A percentile compares a stretch with the other conserved stretches of the same genome.
Conservation (phyloP, 2,888 invertebrate species). For the Eilema depressum region DNA sequence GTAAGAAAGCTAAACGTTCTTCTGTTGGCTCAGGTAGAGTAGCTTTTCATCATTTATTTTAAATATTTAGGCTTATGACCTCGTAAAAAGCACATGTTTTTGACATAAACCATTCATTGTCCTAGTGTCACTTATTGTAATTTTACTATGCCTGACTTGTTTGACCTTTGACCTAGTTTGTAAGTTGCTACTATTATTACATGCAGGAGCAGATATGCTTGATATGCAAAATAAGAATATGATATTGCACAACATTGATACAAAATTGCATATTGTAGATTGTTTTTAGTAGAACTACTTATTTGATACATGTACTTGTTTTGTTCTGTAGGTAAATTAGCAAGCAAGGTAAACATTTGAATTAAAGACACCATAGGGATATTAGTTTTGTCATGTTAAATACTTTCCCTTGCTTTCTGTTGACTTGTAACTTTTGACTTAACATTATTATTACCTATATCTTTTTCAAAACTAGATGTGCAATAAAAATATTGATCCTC, state of each 20-base stretch:
- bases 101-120: background rate
- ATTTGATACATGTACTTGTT: background rate
- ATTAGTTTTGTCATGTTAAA: background rate
- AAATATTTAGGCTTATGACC: background rate
- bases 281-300: background rate
- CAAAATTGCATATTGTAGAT: background rate
- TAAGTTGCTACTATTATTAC: slow-evolving; percentile 8
- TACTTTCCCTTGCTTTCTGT: background rate
- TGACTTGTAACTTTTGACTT: too few relatives aligned
- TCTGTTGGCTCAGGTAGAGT: slow-evolving; percentile 65
- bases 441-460: too few relatives aligned
- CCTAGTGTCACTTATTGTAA: background rate
- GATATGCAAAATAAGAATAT: background rate
- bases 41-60: slow-evolving; percentile 6
- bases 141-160: slow-evolving; percentile 24
- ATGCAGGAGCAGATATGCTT: background rate
- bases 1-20: slow-evolving; percentile 77
- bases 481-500: too few relatives aligned
- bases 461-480: too few relatives aligned
- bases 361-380: background rate
- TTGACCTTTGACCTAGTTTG: slow-evolving; percentile 48
- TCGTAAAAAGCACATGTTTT: background rate
- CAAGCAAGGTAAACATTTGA: background rate
- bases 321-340: background rate
- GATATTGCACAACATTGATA: background rate